Evolutionary conservation across 2,888 invertebrate genomes (phyloP).

Genomic region (Sarcophaga rosellei): DNA sequence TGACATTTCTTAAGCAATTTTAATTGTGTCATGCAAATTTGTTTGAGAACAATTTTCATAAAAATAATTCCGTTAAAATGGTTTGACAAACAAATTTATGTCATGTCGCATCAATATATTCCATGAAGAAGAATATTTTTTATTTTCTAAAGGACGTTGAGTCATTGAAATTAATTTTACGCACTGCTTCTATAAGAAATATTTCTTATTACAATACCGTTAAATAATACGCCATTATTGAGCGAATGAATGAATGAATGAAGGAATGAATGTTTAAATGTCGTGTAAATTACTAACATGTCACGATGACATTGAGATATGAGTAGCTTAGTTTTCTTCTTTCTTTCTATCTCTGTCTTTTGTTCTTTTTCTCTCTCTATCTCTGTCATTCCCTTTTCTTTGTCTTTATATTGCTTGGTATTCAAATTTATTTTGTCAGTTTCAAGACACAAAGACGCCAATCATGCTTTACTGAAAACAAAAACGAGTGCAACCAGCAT

Average conservation of each 20-base stretch:
- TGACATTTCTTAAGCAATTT: not conserved
- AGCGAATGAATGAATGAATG: not conserved
- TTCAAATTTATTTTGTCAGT: not conserved
- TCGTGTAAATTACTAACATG: conserved; percentile 1
- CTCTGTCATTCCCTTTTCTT: not conserved
- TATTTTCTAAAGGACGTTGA: not conserved
- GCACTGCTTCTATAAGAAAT: not conserved
- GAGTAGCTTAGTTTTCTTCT: not conserved
- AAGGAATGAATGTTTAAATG: not conserved
- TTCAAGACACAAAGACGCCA: too few species aligned
- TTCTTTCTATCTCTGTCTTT: not conserved
- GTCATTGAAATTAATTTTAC: not conserved
- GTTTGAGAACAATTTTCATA: not conserved
- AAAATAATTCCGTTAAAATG: not conserved
- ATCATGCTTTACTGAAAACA: too few species aligned
- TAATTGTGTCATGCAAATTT: not conserved
- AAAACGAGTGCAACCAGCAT: too few species aligned
- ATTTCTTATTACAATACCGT: not conserved
- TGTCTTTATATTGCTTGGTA: not conserved
- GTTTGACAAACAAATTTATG: not conserved
- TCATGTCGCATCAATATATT: not conserved
- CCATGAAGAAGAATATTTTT: too few species aligned
- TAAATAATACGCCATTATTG: not conserved
- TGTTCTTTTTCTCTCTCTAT: not conserved
- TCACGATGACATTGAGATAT: not conserved